These are phyloP conservation scores for Hippocampus mohnikei DNA, from an alignment of 2,113 vertebrate genomes.

Conservation along the genomic window DNA sequence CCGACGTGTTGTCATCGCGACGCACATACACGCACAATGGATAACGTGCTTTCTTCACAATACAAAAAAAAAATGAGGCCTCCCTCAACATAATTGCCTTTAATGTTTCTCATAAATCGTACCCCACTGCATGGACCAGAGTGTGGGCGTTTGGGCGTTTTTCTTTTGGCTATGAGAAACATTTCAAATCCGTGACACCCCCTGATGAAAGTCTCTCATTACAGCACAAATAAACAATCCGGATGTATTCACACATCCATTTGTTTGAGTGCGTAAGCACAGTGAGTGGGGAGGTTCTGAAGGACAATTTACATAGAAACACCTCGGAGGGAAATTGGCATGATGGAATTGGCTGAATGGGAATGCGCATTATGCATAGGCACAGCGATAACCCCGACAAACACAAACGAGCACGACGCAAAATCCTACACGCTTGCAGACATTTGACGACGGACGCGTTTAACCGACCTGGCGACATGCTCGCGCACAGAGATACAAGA, in stretches of 20 bases:
- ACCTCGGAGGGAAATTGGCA: slow-evolving; percentile 20
- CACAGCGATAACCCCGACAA: not conserved
- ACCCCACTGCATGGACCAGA: slow-evolving; percentile 6
- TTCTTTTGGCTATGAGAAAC: slow-evolving; percentile 40
- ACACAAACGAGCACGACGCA: not conserved
- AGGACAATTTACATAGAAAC: slow-evolving; percentile 44
- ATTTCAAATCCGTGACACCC: slow-evolving; percentile 53
- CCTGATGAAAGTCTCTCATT: slow-evolving; percentile 69
- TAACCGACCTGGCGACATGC: not conserved
- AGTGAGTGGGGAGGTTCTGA: slow-evolving; percentile 34
- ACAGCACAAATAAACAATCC: slow-evolving; percentile 65
- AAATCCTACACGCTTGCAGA: not conserved
- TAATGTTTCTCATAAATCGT: slow-evolving; percentile 74
- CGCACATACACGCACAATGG: slow-evolving; percentile 37
- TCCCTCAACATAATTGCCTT: slow-evolving; percentile 66
- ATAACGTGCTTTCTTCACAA: slow-evolving; percentile 43
- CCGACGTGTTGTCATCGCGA: slow-evolving; percentile 8
- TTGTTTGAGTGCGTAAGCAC: slow-evolving; percentile 49
- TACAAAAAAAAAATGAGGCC: slow-evolving; percentile 42
- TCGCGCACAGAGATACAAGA: slow-evolving; percentile 16
- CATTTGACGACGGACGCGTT: not conserved
- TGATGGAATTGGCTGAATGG: not conserved
- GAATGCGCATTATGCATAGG: not conserved
- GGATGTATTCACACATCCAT: slow-evolving; percentile 45
- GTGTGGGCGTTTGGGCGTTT: not conserved